Base-by-base conservation (phyloP, 2,888 invertebrate genomes). In the Noctua comes region DNA sequence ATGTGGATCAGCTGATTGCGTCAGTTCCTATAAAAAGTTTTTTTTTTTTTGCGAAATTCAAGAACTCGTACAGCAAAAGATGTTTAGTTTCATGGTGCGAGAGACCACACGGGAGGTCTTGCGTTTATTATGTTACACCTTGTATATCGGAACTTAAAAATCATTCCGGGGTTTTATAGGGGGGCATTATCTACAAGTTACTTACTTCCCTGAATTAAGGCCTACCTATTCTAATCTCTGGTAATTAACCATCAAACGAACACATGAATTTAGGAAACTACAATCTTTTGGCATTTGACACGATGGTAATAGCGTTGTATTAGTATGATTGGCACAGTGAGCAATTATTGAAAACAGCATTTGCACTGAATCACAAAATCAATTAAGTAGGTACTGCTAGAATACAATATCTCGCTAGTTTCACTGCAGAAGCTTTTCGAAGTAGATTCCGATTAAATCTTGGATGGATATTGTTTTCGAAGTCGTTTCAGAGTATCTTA, bases 401-500 rank as follows among this genome's bases (percentile, higher is more conserved):
- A 76, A 36, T 21, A 43, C 27, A 43, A 73, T 46, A 10, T 76
- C 1, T 73, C 0, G 4, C 43, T 43, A 46, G 27, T 69, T 7
- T 77, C 51, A 18, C 24, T 18, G 18, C 11, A 71, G n/a, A 77
- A 31, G 31, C 31, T 31, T 1, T 57, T 66, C 27, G 16, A 51
- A 76, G 40, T 27, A 46, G 13, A 66, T 46, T 18, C 13, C 13
- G n/a, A 57, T 13, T 21, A 59, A 46, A 54, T 46, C 24, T 83
- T 21, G 11, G 27, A 46, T 59, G 65, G 48, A 40, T 77, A 36
- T 46, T 62, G 77, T 77, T 77, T 24, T 13, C 27, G 10, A 43
- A 36, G 24, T 59, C 24, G 24, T 43, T 59, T 68, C 57, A 31
- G 27, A 48, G 6, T 21, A n/a, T 11, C 24, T 8, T 62, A 62